Conservation (phyloP, 2,113 vertebrate species). For the Myrmecophaga tridactyla region DNA sequence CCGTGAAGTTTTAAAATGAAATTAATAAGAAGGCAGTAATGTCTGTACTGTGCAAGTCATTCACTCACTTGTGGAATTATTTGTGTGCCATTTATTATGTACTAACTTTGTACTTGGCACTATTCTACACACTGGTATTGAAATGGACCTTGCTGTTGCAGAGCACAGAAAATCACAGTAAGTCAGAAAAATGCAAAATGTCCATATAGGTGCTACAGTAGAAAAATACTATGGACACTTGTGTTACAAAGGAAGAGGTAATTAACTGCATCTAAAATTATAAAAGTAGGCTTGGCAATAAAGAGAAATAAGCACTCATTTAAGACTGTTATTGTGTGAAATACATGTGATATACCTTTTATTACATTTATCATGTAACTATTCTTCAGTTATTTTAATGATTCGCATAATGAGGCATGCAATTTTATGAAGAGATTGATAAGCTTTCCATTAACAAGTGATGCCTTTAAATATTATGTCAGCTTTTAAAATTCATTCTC, state of each 20-base stretch:
- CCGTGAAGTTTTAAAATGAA: not conserved
- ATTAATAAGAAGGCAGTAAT: not conserved
- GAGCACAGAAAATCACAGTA: not conserved
- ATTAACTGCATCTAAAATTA: not conserved
- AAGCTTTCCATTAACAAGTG: not conserved
- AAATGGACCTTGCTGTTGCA: not conserved
- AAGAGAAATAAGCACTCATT: not conserved
- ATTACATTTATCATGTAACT: not conserved
- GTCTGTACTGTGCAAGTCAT: not conserved
- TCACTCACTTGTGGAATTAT: not conserved
- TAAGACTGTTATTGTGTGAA: not conserved
- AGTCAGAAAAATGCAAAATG: not conserved
- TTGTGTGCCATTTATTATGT: not conserved
- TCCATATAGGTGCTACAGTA: not conserved
- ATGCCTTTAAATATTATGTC: not conserved
- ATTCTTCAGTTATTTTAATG: not conserved
- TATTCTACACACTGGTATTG: not conserved
- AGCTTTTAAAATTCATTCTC: not conserved
- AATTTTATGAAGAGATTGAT: not conserved
- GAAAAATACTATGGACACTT: not conserved
- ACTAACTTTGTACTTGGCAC: not conserved
- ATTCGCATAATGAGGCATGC: not conserved
- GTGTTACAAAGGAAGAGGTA: not conserved
- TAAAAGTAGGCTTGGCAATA: not conserved
- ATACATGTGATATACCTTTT: not conserved